Evolutionary conservation across 2,888 invertebrate genomes (phyloP), one percentile per base, ranked within the genome.

Genomic region (Strigamia crassipes): DNA sequence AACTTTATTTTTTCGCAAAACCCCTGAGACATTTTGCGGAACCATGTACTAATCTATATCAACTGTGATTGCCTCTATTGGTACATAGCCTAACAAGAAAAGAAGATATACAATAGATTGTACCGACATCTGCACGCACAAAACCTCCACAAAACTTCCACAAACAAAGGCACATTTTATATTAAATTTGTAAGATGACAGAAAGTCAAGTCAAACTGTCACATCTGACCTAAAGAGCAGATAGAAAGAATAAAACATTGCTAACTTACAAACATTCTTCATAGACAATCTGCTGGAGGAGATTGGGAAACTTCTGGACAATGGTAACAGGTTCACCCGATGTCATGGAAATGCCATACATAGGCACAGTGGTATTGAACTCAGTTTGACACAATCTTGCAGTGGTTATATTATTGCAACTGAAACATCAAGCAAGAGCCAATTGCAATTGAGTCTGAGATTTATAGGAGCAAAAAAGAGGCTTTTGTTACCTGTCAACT

Each of bases 241-340:
- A n/a, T 13, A 10, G 42, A 46, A 46, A 46, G 42, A 12, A 13
- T 46, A 12, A 2, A 2, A 46, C 1, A 8, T 46, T 15, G n/a
- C 3, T 15, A n/a, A 92, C 94, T 93, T 87, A 96, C 96, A 94
- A 94, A 93, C 94, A 94, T 86, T 94, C 94, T 89, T 96, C 96
- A 87, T 95, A 96, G 81, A 96, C 95, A 82, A 96, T 96, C 89
- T 96, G 96, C 87, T 96, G 96, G 84, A 96, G 88, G 61, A 96
- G 90, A 89, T 96, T 96, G 0, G 96, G 96, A 86, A 96, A 96
- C 89, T 96, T 96, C 89, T 96, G 96, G 51, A 96, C 96, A 86
- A 96, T 96, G 81, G 96, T 96, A 85, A 96, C 96, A 0, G 96
- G 95, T 86, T 96, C 95, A 1, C 96, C 96, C 15, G 95, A 96